Evolutionary conservation across 2,113 vertebrate species (phyloP), one percentile per base, ranked within the genome.

Genomic region (Tiliqua scincoides): DNA sequence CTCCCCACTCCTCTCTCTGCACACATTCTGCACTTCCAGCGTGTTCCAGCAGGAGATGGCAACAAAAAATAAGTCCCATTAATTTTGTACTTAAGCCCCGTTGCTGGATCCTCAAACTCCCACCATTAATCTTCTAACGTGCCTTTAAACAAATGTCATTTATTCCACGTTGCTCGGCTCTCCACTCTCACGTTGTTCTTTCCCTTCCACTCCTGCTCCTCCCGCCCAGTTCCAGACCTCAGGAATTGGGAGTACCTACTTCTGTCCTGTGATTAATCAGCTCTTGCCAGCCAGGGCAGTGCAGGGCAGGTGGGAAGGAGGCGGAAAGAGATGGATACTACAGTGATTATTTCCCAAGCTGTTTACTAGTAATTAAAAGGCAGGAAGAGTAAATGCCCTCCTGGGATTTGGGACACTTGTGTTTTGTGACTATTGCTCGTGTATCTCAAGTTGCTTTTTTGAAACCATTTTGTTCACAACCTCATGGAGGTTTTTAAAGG

Each of bases 61-160:
- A 89, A 91, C 89, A 89, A 94, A 96, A n/a, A 96, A 96, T 94
- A 91, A 91, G 85, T 93, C 91, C 93, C 92, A 96, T 96, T 95
- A 96, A 93, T 87, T 94, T 94, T 78, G 88, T 85, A 89, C 89
- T 95, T 93, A 94, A 92, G 89, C 87, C 93, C 35, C 20, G 80
- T 81, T 93, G 91, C 93, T 94, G 91, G 89, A 90, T 89, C 83
- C 54, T 37, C 88, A 86, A 93, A 95, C 91, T 93, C 92, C 92
- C 89, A 91, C 87, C 84, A 91, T 94, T 91, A 94, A 94, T 95
- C 94, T 95, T 91, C 79, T 84, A 48, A 52, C 25, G 89, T 93
- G 89, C 90, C 92, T 92, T 95, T 93, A 95, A 88, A 93, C 89
- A 94, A 89, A 94, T 0, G 68, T n/a, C 88, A 87, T 75, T 88